phyloP scores from a whole-genome alignment of 1,140 invertebrate genomes.

The Pteromalus puparum region DNA sequence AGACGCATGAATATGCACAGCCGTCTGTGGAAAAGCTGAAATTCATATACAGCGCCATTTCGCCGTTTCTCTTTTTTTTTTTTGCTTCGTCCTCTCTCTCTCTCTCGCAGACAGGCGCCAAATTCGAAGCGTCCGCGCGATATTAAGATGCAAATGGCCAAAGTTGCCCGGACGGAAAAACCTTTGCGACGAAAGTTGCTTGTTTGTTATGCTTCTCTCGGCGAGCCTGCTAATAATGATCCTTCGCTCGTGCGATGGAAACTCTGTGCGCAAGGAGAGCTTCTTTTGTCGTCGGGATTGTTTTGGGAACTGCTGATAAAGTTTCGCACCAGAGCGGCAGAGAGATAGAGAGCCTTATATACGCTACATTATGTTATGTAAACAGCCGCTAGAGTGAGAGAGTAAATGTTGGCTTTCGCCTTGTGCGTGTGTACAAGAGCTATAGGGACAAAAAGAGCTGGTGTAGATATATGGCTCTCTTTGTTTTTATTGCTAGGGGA shows the following conservation, averaged over 20 bases:
- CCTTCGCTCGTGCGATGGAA: background rate
- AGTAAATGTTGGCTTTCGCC: constrained; percentile 5
- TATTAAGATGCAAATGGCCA: constrained; percentile 58
- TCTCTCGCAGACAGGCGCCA: background rate
- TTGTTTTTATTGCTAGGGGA: background rate
- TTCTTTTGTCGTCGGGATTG: background rate
- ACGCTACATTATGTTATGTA: background rate
- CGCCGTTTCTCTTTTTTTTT: constrained; percentile 5
- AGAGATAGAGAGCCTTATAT: background rate
- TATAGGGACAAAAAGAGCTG: background rate
- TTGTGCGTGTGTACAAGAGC: background rate
- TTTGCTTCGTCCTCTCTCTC: too few relatives aligned
- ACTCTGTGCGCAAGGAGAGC: background rate
- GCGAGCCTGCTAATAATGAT: constrained; percentile 16
- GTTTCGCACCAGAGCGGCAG: background rate
- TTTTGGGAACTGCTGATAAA: constrained; percentile 10
- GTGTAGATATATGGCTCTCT: background rate
- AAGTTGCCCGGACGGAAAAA: constrained; percentile 23
- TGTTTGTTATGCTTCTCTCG: constrained; percentile 12
- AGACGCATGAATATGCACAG: constrained; percentile 39
- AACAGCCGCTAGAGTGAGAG: background rate
- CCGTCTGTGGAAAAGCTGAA: constrained; percentile 25
- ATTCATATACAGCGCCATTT: constrained; percentile 44
- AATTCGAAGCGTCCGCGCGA: constrained; percentile 39
- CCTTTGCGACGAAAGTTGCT: background rate